These are phyloP conservation scores for Bolborhynchus lineola DNA, from an alignment of 2,113 vertebrate genomes.

Conservation along the genomic window DNA sequence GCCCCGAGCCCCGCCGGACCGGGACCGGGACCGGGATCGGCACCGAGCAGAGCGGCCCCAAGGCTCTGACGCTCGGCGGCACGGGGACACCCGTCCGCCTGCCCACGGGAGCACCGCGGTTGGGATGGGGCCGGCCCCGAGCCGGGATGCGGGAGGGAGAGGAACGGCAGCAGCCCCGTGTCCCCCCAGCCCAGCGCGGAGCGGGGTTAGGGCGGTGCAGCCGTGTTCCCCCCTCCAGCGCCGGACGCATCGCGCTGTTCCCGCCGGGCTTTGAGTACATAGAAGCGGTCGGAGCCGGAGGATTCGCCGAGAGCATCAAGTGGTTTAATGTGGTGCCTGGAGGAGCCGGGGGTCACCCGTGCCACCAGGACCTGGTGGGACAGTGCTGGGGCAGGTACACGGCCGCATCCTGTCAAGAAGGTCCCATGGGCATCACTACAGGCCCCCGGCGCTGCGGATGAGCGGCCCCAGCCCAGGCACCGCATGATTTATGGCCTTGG, in stretches of 20 bases:
- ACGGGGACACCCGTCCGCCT: background rate
- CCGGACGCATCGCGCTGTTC: background rate
- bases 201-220: background rate
- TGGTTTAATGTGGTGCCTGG: background rate
- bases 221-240: background rate
- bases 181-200: background rate
- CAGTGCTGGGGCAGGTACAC: background rate
- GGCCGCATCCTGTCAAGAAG: accelerated
- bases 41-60: background rate
- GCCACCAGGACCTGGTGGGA: background rate
- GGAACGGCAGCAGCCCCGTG: background rate
- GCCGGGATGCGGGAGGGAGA: background rate
- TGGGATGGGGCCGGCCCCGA: background rate
- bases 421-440: background rate
- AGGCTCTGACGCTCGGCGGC: background rate
- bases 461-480: accelerated
- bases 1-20: background rate
- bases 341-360: background rate
- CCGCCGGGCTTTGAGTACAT: background rate
- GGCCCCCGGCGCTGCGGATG: accelerated
- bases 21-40: too few species aligned
- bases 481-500: accelerated
- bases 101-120: background rate
- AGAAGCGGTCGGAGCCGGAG: background rate
- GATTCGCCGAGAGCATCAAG: background rate